Percentiles rank a stretch among this genome's conserved stretches.
Conservation (phyloP, 2,797 vertebrate genomes). For the Argentina silus region DNA sequence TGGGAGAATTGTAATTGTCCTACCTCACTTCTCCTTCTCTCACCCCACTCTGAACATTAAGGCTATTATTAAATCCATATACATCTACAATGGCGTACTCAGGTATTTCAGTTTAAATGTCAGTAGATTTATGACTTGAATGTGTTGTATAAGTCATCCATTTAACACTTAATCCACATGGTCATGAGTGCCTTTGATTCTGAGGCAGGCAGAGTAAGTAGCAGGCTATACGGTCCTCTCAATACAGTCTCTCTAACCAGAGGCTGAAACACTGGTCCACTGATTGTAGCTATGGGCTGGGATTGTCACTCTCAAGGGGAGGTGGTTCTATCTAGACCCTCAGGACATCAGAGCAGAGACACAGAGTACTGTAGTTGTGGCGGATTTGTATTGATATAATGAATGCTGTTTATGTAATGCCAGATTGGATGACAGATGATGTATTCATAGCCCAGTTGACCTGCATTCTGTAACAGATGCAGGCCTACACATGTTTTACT, state of each 20-base stretch:
- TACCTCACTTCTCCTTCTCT: constrained; percentile 28
- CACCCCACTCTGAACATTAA: constrained; percentile 33
- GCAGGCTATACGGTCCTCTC: background rate
- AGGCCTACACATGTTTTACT: too few relatives aligned
- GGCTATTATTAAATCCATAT: constrained; percentile 51
- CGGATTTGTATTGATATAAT: too few relatives aligned
- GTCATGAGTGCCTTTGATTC: constrained; percentile 49
- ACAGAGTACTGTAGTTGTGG: background rate
- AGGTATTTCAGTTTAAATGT: constrained; percentile 45
- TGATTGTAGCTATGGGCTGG: background rate
- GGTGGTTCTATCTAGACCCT: too few relatives aligned
- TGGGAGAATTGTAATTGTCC: constrained; percentile 62
- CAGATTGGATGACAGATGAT: too few relatives aligned
- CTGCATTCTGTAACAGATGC: too few relatives aligned
- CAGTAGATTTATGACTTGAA: constrained; percentile 38
- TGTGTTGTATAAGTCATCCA: constrained; percentile 42
- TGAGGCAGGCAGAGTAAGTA: constrained; percentile 42
- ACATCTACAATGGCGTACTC: constrained; percentile 23
- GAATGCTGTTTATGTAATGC: too few relatives aligned
- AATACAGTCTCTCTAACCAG: background rate
- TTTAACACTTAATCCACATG: constrained; percentile 46
- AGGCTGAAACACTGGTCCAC: background rate
- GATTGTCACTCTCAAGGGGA: background rate
- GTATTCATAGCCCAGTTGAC: too few relatives aligned
- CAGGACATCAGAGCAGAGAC: background rate